Evolutionary conservation across 2,888 invertebrate genomes (phyloP).

Genomic region (Nycteola revayana): DNA sequence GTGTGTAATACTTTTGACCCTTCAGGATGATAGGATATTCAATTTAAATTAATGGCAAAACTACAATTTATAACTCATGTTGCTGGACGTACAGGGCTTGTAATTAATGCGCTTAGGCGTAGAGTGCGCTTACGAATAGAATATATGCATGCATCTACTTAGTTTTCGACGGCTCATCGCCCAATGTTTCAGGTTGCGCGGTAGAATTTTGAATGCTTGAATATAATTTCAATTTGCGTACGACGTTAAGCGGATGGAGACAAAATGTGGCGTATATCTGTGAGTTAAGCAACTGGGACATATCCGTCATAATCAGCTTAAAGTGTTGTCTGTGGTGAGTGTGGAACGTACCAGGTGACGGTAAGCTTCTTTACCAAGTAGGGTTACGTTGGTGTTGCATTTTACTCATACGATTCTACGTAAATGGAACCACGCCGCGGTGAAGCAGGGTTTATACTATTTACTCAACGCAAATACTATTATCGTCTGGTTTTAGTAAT

Average conservation of each 20-base stretch:
- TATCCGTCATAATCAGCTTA: slow-evolving; percentile 62
- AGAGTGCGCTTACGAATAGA: no score
- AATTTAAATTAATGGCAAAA: no score
- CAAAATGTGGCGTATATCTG: slow-evolving; percentile 13
- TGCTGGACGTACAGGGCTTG: no score
- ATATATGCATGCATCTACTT: no score
- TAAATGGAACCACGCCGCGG: slow-evolving; percentile 8
- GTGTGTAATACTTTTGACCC: no score
- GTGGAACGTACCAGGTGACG: slow-evolving; percentile 48
- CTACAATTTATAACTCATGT: no score
- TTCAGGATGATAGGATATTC: no score
- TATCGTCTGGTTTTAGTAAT: no score
- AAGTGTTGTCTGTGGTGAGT: slow-evolving; percentile 47
- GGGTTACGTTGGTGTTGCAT: slow-evolving; percentile 41
- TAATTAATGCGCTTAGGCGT: no score
- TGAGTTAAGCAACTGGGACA: slow-evolving; percentile 25
- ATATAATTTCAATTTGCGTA: slow-evolving; percentile 14
- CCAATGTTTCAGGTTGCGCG: not conserved
- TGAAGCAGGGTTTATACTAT: not conserved
- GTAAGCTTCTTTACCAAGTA: slow-evolving; percentile 56
- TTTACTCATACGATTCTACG: slow-evolving; percentile 32
- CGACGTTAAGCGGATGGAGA: not conserved
- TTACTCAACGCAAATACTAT: slow-evolving; percentile 1
- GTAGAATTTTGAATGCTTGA: slow-evolving; percentile 8
- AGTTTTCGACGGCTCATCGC: no score